Percentiles rank a stretch among this genome's conserved stretches.
These are phyloP conservation scores for Calephelis virginiensis DNA, from an alignment of 1,140 invertebrate genomes.

Conservation along the genomic window DNA sequence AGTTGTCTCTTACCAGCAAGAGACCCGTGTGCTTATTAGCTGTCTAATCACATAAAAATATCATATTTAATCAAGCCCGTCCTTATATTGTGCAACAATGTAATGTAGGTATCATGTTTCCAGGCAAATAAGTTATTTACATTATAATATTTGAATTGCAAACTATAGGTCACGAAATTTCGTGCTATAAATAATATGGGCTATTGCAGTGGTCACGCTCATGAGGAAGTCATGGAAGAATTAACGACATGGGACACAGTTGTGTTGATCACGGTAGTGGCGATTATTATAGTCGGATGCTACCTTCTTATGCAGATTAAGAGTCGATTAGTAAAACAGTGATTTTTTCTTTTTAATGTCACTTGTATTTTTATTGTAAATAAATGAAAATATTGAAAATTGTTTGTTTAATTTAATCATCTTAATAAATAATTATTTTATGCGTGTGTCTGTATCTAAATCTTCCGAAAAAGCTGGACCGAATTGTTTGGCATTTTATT, in stretches of 20 bases:
- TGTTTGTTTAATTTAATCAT: too few species aligned
- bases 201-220: constrained; percentile 40
- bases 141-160: background rate
- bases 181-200: constrained; percentile 18
- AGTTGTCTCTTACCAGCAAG: too few species aligned
- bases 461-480: too few species aligned
- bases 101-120: background rate
- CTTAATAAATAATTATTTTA: too few species aligned
- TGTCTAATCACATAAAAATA: too few species aligned
- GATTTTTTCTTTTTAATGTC: too few species aligned
- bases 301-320: constrained; percentile 39
- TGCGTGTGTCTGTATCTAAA: too few species aligned
- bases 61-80: too few species aligned
- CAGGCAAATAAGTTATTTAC: background rate
- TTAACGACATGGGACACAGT: constrained; percentile 40
- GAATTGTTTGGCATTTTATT: too few species aligned
- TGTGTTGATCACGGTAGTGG: constrained; percentile 27
- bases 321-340: constrained; percentile 33
- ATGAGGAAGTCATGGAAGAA: constrained; percentile 50
- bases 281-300: constrained; percentile 31
- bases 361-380: too few species aligned
- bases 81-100: background rate
- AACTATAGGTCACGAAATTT: background rate
- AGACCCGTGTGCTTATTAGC: too few species aligned
- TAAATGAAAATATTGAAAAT: too few species aligned